These are phyloP conservation scores for Zoroaster sp. DNA, from an alignment of 53 echinoderm and acorn worm genomes.

Conservation along the genomic window DNA sequence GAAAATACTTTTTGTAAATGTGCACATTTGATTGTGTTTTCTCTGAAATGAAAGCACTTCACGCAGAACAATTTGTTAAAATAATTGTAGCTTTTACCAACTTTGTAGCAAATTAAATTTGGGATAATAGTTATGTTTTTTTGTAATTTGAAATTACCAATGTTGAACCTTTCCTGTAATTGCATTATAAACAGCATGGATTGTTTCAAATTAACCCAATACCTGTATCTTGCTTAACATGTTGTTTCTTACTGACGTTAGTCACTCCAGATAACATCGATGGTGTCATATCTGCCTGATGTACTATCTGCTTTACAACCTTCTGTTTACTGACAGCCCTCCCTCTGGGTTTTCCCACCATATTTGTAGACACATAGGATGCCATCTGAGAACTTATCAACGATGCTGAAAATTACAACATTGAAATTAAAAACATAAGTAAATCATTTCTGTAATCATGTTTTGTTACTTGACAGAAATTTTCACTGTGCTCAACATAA, in stretches of 20 bases:
- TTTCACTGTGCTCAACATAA: not conserved
- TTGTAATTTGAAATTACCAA: too few relatives aligned
- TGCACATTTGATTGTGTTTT: too few relatives aligned
- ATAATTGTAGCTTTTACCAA: too few relatives aligned
- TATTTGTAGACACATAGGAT: slow-evolving; percentile 8
- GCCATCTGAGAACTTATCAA: slow-evolving; percentile 22
- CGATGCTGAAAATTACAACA: not conserved
- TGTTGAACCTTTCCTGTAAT: too few relatives aligned
- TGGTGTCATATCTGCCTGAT: not conserved
- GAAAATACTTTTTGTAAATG: too few relatives aligned
- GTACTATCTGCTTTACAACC: slow-evolving; percentile 34
- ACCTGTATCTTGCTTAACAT: slow-evolving; percentile 50
- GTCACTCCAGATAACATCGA: not conserved
- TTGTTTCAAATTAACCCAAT: not conserved
- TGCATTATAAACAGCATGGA: not conserved
- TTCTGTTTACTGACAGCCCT: slow-evolving; percentile 54
- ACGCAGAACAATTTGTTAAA: too few relatives aligned
- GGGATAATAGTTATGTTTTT: too few relatives aligned
- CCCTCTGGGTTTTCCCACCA: slow-evolving; percentile 40
- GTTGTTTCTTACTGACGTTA: slow-evolving; percentile 20
- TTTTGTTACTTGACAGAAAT: not conserved
- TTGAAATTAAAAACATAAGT: not conserved
- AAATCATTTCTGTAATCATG: not conserved
- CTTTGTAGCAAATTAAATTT: too few relatives aligned
- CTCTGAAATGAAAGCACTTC: too few relatives aligned